phyloP scores from a whole-genome alignment of 1,140 invertebrate genomes.

The Drosophila suzukii region DNA sequence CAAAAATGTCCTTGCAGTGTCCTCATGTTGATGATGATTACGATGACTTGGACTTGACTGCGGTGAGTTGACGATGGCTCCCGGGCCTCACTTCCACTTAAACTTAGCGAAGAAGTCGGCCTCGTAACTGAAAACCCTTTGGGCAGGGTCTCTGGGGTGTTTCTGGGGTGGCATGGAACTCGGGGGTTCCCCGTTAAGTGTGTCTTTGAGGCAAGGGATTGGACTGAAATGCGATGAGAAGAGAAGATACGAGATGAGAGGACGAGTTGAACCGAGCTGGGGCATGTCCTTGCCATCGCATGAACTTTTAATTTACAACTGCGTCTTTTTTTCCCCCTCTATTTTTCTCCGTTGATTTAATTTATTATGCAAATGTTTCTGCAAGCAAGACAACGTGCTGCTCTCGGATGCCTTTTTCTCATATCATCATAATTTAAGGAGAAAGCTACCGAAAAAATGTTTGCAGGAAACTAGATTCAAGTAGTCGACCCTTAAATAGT shows the following conservation, averaged over 20 bases:
- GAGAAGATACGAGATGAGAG: background rate
- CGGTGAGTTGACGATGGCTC: constrained; percentile 38
- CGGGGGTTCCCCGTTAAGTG: constrained; percentile 19
- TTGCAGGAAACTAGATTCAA: no score
- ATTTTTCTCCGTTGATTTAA: constrained; percentile 60
- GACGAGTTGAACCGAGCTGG: constrained; percentile 2
- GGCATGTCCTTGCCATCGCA: constrained; percentile 64
- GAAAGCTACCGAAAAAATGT: constrained; percentile 15
- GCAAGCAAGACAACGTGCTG: constrained; percentile 18
- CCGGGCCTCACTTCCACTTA: constrained; percentile 43
- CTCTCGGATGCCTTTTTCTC: constrained; percentile 30
- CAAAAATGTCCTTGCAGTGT: constrained; percentile 26
- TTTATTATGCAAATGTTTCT: constrained; percentile 71
- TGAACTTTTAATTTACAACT: constrained; percentile 75
- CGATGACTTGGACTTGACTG: constrained; percentile 52
- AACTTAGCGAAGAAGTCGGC: constrained; percentile 39
- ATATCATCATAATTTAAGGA: constrained; percentile 58
- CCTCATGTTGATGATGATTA: constrained; percentile 23
- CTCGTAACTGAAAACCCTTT: constrained; percentile 23
- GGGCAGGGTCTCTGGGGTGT: constrained; percentile 1
- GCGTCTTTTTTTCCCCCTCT: constrained; percentile 22
- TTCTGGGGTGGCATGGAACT: background rate
- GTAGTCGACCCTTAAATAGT: background rate
- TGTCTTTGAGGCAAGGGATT: constrained; percentile 45
- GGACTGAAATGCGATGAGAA: constrained; percentile 7